Conservation (phyloP, 2,888 invertebrate species). For the Steromphala cineraria region DNA sequence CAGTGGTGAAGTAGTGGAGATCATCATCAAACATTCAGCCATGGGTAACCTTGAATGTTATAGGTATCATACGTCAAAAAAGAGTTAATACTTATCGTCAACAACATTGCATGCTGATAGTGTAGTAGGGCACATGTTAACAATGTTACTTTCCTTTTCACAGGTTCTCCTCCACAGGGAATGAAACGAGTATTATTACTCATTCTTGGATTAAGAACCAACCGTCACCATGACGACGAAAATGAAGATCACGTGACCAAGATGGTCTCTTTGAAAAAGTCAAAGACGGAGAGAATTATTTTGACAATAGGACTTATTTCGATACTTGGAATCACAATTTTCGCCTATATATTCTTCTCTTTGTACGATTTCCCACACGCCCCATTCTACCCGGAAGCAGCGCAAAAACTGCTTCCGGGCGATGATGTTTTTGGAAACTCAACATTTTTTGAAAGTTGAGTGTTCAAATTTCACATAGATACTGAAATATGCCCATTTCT, state of each 20-base stretch:
- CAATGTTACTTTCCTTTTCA: background rate
- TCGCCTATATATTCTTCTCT: conserved; percentile 28
- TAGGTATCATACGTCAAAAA: no score
- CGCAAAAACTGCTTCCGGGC: background rate
- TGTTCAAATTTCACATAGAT: no score
- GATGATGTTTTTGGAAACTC: no score
- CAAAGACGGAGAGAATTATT: background rate
- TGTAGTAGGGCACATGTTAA: no score
- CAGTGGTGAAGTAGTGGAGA: no score
- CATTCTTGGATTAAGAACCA: background rate
- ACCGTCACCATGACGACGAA: background rate
- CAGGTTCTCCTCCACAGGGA: background rate
- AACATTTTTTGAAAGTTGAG: no score
- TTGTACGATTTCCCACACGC: conserved; percentile 21
- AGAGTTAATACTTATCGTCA: no score
- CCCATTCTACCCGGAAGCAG: conserved; percentile 21
- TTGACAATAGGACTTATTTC: conserved; percentile 1
- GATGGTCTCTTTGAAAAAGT: background rate
- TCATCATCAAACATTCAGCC: no score
- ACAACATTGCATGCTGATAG: no score
- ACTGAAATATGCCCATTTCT: no score
- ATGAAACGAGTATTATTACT: background rate
- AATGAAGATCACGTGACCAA: background rate
- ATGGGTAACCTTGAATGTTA: no score
- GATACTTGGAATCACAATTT: conserved; percentile 4